Evolutionary conservation across 2,113 vertebrate genomes (phyloP).

Genomic region (Lamprologus callipterus): DNA sequence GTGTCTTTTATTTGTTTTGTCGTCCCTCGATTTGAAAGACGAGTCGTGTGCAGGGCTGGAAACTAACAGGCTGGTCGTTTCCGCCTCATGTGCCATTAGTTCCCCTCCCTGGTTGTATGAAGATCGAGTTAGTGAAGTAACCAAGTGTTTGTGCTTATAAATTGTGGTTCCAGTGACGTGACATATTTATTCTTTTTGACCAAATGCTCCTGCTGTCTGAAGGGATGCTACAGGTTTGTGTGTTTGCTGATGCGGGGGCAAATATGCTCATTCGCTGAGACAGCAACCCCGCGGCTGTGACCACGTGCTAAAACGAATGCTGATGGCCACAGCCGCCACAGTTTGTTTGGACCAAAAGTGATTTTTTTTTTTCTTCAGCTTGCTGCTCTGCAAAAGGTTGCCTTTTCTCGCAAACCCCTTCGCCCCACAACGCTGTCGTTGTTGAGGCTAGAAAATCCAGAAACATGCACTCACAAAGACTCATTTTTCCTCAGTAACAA

Average conservation of each 20-base stretch:
- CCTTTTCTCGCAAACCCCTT: background rate
- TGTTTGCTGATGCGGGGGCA: background rate
- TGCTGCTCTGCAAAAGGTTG: slow-evolving; percentile 14
- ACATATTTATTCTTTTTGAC: slow-evolving; percentile 15
- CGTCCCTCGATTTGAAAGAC: slow-evolving; percentile 44
- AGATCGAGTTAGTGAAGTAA: slow-evolving; percentile 36
- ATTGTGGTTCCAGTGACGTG: slow-evolving; percentile 47
- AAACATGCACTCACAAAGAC: background rate
- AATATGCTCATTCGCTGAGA: background rate
- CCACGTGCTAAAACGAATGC: background rate
- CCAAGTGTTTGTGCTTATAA: slow-evolving; percentile 38
- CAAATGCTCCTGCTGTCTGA: slow-evolving; percentile 19
- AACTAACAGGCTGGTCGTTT: background rate
- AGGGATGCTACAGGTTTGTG: background rate
- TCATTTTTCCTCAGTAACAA: background rate
- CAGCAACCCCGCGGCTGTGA: background rate
- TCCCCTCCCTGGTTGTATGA: slow-evolving; percentile 43
- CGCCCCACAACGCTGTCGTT: background rate
- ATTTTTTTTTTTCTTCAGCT: background rate
- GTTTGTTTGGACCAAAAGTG: background rate
- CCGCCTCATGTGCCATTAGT: background rate
- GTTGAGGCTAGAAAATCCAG: background rate
- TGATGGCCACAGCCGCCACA: background rate
- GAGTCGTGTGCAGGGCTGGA: background rate
- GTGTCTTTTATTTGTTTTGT: background rate